Conservation (phyloP, 1,140 invertebrate species). For the Cydia pomonella region DNA sequence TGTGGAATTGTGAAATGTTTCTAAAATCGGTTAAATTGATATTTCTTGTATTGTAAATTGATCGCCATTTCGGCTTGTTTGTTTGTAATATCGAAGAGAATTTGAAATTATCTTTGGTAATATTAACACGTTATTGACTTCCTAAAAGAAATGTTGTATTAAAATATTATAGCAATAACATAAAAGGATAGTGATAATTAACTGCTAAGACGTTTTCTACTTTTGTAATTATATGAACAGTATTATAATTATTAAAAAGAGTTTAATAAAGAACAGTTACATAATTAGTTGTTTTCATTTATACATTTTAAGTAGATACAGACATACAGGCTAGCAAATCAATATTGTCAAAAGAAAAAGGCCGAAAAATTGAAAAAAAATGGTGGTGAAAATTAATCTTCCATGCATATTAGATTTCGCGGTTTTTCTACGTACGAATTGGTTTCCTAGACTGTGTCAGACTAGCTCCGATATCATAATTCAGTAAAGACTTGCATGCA, state of each 20-base stretch:
- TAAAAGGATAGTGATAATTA: conserved; percentile 7
- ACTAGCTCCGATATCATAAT: too few relatives aligned
- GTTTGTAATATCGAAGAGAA: too few relatives aligned
- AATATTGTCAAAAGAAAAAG: too few relatives aligned
- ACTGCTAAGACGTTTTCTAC: conserved; percentile 21
- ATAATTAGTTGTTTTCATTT: conserved; percentile 7
- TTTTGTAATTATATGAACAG: conserved; percentile 30
- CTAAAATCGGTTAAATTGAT: background rate
- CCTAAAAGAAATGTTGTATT: background rate
- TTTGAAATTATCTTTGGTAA: too few relatives aligned
- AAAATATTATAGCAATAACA: background rate
- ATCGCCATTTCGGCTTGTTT: conserved; percentile 32
- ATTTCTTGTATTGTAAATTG: conserved; percentile 3
- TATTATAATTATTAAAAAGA: conserved; percentile 27
- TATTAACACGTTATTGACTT: conserved; percentile 13
- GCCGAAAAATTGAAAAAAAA: too few relatives aligned
- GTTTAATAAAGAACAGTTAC: conserved; percentile 15
- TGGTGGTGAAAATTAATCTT: too few relatives aligned
- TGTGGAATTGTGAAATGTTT: conserved; percentile 31
- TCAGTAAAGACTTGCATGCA: too few relatives aligned
- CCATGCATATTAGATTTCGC: too few relatives aligned
- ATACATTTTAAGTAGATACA: background rate
- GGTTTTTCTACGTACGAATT: too few relatives aligned
- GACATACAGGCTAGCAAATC: too few relatives aligned
- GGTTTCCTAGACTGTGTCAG: too few relatives aligned